Percentiles rank a stretch among this genome's conserved stretches.
Evolutionary conservation across 2,797 vertebrate genomes (phyloP).

Genomic region (Argya squamiceps): DNA sequence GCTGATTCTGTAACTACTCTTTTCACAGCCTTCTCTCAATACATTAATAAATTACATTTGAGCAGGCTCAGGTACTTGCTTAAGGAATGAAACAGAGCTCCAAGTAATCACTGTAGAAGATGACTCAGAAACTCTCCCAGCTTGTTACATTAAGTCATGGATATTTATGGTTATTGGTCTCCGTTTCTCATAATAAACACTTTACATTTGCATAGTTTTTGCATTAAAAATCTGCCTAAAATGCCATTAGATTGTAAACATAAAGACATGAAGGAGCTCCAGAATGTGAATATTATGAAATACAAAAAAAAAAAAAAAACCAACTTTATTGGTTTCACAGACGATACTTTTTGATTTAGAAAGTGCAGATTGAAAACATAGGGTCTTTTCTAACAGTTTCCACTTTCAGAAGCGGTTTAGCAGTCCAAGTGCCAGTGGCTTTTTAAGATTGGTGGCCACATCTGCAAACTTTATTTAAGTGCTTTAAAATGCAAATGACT

Average conservation of each 20-base stretch:
- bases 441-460: not conserved
- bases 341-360: not conserved
- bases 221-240: not conserved
- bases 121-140: not conserved
- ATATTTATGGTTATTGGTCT: not conserved
- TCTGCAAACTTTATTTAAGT: not conserved
- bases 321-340: not conserved
- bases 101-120: not conserved
- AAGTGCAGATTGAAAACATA: not conserved
- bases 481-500: not conserved
- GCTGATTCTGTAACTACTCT: not conserved
- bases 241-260: not conserved
- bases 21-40: not conserved
- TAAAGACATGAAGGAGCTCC: not conserved
- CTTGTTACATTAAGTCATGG: not conserved
- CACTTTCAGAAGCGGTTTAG: not conserved
- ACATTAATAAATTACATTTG: not conserved
- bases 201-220: not conserved
- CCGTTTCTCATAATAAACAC: not conserved
- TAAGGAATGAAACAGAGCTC: not conserved
- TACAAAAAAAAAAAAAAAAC: not conserved
- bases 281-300: not conserved
- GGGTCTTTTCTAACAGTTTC: not conserved
- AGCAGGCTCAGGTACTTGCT: not conserved
- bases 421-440: not conserved